Percentiles rank a stretch among this genome's conserved stretches.
Evolutionary conservation across 2,113 vertebrate species (phyloP).

Genomic region (Thymallus thymallus): DNA sequence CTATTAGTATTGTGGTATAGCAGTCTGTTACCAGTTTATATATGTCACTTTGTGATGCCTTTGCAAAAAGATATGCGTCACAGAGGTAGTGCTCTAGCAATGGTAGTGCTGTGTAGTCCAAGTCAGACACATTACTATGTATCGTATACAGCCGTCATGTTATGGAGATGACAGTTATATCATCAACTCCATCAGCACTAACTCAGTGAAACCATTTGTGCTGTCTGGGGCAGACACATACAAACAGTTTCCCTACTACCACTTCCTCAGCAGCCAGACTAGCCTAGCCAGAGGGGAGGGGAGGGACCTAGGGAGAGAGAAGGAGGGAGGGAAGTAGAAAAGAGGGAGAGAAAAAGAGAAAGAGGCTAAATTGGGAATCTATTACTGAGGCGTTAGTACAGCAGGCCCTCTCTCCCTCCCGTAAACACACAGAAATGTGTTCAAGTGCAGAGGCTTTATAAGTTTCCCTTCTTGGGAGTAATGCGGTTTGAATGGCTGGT

Average conservation of each 20-base stretch:
- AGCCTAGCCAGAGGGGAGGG: constrained; percentile 34
- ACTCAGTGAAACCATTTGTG: constrained; percentile 56
- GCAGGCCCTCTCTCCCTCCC: constrained; percentile 69
- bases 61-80: too few relatives aligned
- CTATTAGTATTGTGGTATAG: neutral
- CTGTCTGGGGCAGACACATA: constrained; percentile 58
- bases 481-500: constrained; percentile 89
- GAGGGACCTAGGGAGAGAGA: constrained; percentile 13
- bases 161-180: constrained; percentile 64
- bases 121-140: too few relatives aligned
- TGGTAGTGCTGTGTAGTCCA: neutral
- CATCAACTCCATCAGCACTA: constrained; percentile 57
- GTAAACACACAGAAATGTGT: constrained; percentile 52
- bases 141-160: constrained; percentile 25
- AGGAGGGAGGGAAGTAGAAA: constrained; percentile 10
- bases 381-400: constrained; percentile 74
- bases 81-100: too few relatives aligned
- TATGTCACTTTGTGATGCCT: too few relatives aligned
- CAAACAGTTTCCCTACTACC: constrained; percentile 57
- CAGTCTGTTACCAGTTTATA: too few relatives aligned
- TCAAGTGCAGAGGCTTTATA: constrained; percentile 83
- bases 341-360: constrained; percentile 29
- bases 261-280: constrained; percentile 37
- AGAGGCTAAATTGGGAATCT: constrained; percentile 81
- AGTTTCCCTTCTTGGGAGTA: constrained; percentile 85